Conservation (phyloP, 2,797 vertebrate species). For the Lepus townsendii region DNA sequence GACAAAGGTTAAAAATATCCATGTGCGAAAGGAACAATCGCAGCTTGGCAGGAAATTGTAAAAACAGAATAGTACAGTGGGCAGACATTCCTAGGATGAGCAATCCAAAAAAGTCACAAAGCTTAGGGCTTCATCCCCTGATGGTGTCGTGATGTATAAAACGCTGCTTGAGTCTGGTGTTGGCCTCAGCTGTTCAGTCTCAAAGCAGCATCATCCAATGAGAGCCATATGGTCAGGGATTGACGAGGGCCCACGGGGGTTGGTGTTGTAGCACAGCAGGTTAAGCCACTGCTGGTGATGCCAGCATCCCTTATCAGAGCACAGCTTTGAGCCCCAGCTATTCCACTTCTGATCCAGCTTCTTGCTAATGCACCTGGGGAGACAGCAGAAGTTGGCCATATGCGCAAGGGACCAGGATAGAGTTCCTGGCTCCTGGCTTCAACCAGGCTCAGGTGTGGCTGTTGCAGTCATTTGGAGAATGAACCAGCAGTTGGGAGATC, state of each 20-base stretch:
- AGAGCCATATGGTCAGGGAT: neutral
- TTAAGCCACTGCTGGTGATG: no score
- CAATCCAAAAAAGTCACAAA: neutral
- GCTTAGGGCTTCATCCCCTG: neutral
- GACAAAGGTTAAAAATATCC: constrained; percentile 12
- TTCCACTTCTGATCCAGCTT: no score
- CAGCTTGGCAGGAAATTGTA: neutral
- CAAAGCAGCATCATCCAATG: neutral
- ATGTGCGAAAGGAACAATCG: neutral
- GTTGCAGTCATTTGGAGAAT: no score
- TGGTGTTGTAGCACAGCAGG: no score
- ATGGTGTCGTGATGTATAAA: constrained; percentile 6
- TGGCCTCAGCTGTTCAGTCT: neutral
- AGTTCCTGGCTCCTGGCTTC: no score
- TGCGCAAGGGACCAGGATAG: no score
- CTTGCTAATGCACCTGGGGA: no score
- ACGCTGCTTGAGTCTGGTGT: neutral
- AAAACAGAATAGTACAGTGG: neutral
- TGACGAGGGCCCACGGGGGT: neutral
- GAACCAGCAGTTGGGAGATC: no score
- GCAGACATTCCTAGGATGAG: constrained; percentile 8
- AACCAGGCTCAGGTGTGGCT: no score
- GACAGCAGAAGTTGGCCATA: no score
- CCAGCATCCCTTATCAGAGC: no score
- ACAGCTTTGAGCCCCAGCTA: no score